These are phyloP conservation scores for Polypedilum pembai DNA, from an alignment of 1,140 invertebrate genomes.

Conservation along the genomic window DNA sequence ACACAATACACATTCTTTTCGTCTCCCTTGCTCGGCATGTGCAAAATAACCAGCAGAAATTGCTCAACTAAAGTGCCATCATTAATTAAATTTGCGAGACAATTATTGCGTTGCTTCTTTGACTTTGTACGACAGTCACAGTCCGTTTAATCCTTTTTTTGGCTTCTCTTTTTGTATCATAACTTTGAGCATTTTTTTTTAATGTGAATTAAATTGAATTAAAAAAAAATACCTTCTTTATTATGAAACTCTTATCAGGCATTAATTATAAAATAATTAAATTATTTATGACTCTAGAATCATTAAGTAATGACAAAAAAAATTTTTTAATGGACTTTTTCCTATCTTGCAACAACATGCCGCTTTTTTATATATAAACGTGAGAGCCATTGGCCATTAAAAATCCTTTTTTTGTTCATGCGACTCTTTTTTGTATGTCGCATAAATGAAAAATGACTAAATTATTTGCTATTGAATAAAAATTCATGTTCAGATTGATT, in stretches of 20 bases:
- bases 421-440: too few relatives aligned
- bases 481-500: too few relatives aligned
- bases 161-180: not conserved
- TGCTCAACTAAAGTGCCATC: not conserved
- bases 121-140: slow-evolving; percentile 12
- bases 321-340: not conserved
- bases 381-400: too few relatives aligned
- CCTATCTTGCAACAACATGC: too few relatives aligned
- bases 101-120: slow-evolving; percentile 19
- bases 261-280: not conserved
- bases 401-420: too few relatives aligned
- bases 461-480: too few relatives aligned
- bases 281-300: not conserved
- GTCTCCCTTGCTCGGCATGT: not conserved
- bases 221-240: not conserved
- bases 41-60: not conserved
- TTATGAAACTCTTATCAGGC: not conserved
- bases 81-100: slow-evolving; percentile 21
- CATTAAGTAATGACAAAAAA: not conserved
- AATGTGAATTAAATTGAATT: slow-evolving; percentile 8
- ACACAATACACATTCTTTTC: not conserved
- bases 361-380: too few relatives aligned
- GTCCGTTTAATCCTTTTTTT: slow-evolving; percentile 11
- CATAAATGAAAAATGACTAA: too few relatives aligned
- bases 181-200: not conserved